Percentiles rank a stretch among this genome's conserved stretches.
Evolutionary conservation across 2,797 vertebrate species (phyloP).

Genomic region (Leuciscus waleckii): DNA sequence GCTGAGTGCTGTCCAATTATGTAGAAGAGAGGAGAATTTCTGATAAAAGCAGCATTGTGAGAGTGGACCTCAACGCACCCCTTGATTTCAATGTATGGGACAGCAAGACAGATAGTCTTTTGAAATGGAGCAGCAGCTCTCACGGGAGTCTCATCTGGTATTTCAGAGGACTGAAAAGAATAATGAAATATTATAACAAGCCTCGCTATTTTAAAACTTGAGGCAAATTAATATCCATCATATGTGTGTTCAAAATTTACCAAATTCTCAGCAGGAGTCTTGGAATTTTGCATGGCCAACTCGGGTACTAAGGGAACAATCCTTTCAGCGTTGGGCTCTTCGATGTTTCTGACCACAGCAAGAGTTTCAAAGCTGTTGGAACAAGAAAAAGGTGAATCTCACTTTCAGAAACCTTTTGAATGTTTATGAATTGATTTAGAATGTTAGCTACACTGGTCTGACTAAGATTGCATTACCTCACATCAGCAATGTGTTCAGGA

Average conservation of each 20-base stretch:
- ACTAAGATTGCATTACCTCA: slow-evolving; percentile 65
- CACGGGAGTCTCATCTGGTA: slow-evolving; percentile 23
- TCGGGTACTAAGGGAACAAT: slow-evolving; percentile 76
- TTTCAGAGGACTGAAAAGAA: slow-evolving; percentile 71
- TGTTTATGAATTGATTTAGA: too few species aligned
- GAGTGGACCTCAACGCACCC: slow-evolving; percentile 74
- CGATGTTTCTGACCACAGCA: slow-evolving; percentile 81
- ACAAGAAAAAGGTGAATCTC: not conserved
- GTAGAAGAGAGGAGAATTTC: slow-evolving; percentile 69
- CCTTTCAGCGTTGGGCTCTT: slow-evolving; percentile 73
- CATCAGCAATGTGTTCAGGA: slow-evolving; percentile 73
- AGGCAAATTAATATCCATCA: not conserved
- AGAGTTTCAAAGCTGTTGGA: slow-evolving; percentile 78
- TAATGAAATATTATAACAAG: slow-evolving; percentile 37
- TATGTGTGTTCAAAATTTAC: too few species aligned
- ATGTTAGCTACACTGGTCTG: not conserved
- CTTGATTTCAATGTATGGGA: slow-evolving; percentile 71
- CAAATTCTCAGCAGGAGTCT: not conserved
- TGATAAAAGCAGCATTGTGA: slow-evolving; percentile 72
- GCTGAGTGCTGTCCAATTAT: slow-evolving; percentile 69
- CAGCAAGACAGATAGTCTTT: slow-evolving; percentile 69
- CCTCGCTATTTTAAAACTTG: slow-evolving; percentile 48
- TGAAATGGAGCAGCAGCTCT: slow-evolving; percentile 53
- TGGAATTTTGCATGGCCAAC: slow-evolving; percentile 37
- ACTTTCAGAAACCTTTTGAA: too few species aligned